Evolutionary conservation across 2,888 invertebrate species (phyloP).

Genomic region (Pherbina coryleti): DNA sequence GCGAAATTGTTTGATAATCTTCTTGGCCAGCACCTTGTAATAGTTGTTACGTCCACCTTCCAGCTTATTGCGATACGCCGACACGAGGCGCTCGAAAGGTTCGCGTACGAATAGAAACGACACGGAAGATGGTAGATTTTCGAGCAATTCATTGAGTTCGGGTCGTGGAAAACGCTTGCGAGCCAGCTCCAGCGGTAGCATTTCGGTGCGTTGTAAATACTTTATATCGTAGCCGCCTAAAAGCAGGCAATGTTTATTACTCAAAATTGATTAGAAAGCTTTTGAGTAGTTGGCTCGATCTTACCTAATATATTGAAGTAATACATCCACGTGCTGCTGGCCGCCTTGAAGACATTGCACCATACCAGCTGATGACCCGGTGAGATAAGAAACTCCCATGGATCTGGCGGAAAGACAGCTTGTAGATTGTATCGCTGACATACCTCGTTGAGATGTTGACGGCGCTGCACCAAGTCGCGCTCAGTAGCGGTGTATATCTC

Average conservation of each 20-base stretch:
- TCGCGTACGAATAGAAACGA: constrained; percentile 80
- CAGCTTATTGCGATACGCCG: constrained; percentile 81
- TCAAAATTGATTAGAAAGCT: neutral
- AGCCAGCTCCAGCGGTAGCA: constrained; percentile 77
- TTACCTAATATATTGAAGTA: constrained; percentile 81
- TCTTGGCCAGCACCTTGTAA: constrained; percentile 77
- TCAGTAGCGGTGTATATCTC: constrained; percentile 69
- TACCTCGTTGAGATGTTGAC: constrained; percentile 70
- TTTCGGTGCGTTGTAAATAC: constrained; percentile 73
- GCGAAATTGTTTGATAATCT: constrained; percentile 76
- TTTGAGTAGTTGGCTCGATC: neutral
- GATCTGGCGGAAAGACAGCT: constrained; percentile 73
- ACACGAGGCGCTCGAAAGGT: constrained; percentile 79
- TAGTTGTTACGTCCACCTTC: constrained; percentile 78
- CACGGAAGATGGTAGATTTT: constrained; percentile 75
- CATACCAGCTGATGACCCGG: constrained; percentile 78
- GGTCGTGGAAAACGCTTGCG: constrained; percentile 79
- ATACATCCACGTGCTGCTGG: constrained; percentile 85
- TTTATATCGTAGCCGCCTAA: constrained; percentile 75
- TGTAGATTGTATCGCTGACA: constrained; percentile 70
- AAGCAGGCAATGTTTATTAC: neutral
- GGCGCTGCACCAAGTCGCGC: constrained; percentile 71
- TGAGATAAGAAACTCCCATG: constrained; percentile 81
- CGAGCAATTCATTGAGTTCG: constrained; percentile 75
- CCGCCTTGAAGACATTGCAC: constrained; percentile 83